These are phyloP conservation scores for Macropus fuliginosus DNA, from an alignment of 2,797 vertebrate genomes.

Conservation along the genomic window DNA sequence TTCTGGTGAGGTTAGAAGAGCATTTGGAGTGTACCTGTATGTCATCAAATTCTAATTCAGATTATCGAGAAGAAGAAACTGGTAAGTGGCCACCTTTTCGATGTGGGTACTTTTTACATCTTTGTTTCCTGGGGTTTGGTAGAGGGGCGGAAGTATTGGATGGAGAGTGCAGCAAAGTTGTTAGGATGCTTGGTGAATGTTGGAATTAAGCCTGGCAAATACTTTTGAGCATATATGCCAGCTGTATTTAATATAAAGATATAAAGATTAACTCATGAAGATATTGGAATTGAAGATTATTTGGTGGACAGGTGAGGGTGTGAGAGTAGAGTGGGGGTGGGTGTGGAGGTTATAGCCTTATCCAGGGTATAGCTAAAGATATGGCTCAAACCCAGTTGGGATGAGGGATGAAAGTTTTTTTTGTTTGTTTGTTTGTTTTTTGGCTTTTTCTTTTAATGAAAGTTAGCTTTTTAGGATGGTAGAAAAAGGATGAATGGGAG, in stretches of 20 bases:
- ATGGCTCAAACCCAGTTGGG: background rate
- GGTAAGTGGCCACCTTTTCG: slow-evolving; percentile 86
- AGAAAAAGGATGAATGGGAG: background rate
- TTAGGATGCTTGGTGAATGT: background rate
- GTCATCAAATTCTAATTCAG: slow-evolving; percentile 90
- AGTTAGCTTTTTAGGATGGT: background rate
- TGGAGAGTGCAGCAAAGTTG: background rate
- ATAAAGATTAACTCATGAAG: background rate
- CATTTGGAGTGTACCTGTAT: slow-evolving; percentile 96
- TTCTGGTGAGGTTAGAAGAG: slow-evolving; percentile 97
- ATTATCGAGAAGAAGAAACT: slow-evolving; percentile 94
- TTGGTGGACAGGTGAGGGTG: background rate
- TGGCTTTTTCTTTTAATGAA: background rate
- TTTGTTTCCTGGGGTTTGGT: background rate
- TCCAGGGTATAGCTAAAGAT: background rate
- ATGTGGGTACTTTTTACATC: background rate
- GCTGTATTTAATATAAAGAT: background rate
- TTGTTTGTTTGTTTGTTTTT: too few species aligned
- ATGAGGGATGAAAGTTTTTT: background rate
- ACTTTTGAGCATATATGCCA: background rate
- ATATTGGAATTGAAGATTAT: background rate
- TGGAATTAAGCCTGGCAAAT: background rate
- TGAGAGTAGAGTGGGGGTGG: background rate
- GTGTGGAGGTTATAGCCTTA: background rate
- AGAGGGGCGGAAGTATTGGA: too few species aligned